Evolutionary conservation across 2,113 vertebrate species (phyloP).

Genomic region (Mesembrinibis cayennensis): DNA sequence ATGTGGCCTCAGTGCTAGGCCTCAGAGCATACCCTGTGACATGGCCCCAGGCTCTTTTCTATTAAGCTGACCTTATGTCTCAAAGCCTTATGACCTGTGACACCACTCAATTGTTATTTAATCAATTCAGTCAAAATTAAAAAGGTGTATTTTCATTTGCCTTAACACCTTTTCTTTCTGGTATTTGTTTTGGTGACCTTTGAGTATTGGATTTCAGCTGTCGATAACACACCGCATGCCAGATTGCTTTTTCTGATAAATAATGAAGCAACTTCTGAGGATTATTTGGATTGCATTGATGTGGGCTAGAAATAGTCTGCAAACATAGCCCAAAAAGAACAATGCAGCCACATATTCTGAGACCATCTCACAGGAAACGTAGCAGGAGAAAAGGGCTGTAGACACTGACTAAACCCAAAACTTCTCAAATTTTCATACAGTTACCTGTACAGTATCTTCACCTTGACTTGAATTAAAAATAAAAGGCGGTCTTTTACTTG

Average conservation of each 20-base stretch:
- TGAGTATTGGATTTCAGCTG: conserved; percentile 73
- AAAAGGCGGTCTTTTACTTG: neutral
- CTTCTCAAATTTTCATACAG: neutral
- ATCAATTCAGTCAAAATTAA: conserved; percentile 80
- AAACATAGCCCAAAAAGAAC: neutral
- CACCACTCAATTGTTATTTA: conserved; percentile 77
- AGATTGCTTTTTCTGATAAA: conserved; percentile 76
- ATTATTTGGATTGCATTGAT: conserved; percentile 9
- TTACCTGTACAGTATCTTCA: neutral
- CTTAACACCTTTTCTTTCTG: conserved; percentile 65
- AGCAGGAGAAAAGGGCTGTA: neutral
- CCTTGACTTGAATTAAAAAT: neutral
- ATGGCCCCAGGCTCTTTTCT: conserved; percentile 65
- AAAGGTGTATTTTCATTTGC: conserved; percentile 79
- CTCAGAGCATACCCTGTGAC: conserved; percentile 61
- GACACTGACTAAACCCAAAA: neutral
- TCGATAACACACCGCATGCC: conserved; percentile 50
- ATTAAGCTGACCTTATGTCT: conserved; percentile 67
- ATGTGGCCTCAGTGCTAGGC: conserved; percentile 33
- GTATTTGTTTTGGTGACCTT: conserved; percentile 73
- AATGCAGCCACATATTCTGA: neutral
- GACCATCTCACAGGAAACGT: neutral
- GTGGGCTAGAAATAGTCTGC: conserved; percentile 18
- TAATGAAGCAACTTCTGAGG: conserved; percentile 68
- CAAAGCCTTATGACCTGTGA: conserved; percentile 74